phyloP scores from a whole-genome alignment of 2,888 invertebrate genomes.

The Folsomia manolachei region DNA sequence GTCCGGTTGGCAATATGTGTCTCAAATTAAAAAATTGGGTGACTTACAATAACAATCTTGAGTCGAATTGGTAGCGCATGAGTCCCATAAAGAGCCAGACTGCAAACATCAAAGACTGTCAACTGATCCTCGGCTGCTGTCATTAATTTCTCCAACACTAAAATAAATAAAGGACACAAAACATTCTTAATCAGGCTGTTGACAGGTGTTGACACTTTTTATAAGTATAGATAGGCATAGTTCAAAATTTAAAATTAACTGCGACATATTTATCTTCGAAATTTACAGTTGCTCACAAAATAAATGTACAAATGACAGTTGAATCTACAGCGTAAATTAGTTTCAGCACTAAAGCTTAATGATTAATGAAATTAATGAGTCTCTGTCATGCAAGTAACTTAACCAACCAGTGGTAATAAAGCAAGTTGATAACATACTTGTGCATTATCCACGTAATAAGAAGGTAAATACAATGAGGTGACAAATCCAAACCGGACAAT shows the following conservation, averaged over 20 bases:
- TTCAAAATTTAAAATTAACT: neutral
- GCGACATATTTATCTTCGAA: neutral
- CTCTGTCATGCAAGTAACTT: too few relatives aligned
- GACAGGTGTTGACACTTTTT: neutral
- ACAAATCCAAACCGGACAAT: neutral
- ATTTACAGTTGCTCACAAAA: neutral
- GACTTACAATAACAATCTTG: constrained; percentile 46
- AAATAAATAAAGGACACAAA: constrained; percentile 12
- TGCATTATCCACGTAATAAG: too few relatives aligned
- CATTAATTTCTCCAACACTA: constrained; percentile 49
- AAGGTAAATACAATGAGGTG: too few relatives aligned
- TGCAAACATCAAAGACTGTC: constrained; percentile 50
- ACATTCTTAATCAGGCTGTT: neutral
- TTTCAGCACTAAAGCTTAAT: neutral
- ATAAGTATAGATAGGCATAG: too few relatives aligned
- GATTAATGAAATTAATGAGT: neutral
- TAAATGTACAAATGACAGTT: too few relatives aligned
- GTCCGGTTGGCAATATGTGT: too few relatives aligned
- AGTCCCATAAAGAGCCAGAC: constrained; percentile 49
- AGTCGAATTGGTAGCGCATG: constrained; percentile 49
- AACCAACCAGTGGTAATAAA: too few relatives aligned
- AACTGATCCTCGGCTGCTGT: constrained; percentile 47
- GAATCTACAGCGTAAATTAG: neutral
- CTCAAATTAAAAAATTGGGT: too few relatives aligned
- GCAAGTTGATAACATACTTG: too few relatives aligned